Base-by-base conservation (phyloP, 2,888 invertebrate species). In the Caenorhabditis zanzibari region DNA sequence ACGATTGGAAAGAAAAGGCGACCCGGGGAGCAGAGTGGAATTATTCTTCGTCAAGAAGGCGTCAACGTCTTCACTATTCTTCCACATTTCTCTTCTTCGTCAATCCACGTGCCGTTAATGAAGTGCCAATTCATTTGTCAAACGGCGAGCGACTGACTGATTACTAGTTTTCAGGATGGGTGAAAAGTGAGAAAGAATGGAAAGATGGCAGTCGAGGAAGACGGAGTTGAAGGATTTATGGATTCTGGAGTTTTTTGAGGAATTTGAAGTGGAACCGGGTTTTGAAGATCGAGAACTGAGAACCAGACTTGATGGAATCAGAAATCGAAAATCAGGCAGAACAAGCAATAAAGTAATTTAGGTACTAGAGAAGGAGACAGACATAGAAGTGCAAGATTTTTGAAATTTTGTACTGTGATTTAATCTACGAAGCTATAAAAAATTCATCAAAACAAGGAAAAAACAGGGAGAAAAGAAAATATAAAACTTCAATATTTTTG, bases 41-140 rank as follows among this genome's bases (percentile, higher is more conserved):
- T 47, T 63, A 47, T 63, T 63, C 28, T 16, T 63, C 61, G n/a
- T 58, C 32, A 22, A 58, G 44, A 63, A 63, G 63, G 63, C 63
- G 63, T 63, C 63, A 63, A 59, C 32, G 59, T 52, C 22, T 61
- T 73, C 73, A 61, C 24, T 49, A 14, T 24, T 22, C 22, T 38
- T 38, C 38, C 32, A 35, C 35, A 35, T 19, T 49, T 28, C 59
- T 32, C 38, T 12, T 73, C 49, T 73, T 12, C 38, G 22, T 54
- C 56, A 73, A 49, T 74, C 63, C 26, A 54, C 52, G 24, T 63
- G 64, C 64, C 14, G 49, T 49, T 76, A 76, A 76, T 76, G 76
- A 76, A 76, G 76, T 76, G 76, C 68, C 52, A 76, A 68, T 76
- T 52, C 68, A 76, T 76, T 76, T 76, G 66, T 49, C 54, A 63